These are phyloP conservation scores for Dyspetes luteomarginatus DNA, from an alignment of 2,888 invertebrate genomes.

Conservation along the genomic window DNA sequence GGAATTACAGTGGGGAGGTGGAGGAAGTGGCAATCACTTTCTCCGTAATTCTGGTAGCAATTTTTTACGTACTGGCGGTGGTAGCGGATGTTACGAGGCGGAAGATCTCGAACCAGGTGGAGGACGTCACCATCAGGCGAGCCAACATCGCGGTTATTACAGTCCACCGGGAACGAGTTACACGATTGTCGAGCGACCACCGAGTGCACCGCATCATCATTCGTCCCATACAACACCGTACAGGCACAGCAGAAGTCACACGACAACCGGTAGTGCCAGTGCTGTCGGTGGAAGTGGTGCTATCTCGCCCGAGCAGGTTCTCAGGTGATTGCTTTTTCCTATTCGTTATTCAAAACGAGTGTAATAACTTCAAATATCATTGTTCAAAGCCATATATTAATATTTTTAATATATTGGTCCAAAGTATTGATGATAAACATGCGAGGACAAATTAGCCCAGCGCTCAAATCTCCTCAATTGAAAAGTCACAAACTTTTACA, in stretches of 20 bases:
- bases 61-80: slow-evolving; percentile 84
- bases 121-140: slow-evolving; percentile 83
- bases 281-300: slow-evolving; percentile 83
- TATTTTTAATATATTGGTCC: too few species aligned
- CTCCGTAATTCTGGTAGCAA: slow-evolving; percentile 74
- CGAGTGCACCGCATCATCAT: slow-evolving; percentile 89
- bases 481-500: too few species aligned
- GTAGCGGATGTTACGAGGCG: slow-evolving; percentile 80
- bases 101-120: slow-evolving; percentile 82
- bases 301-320: slow-evolving; percentile 93
- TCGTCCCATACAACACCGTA: slow-evolving; percentile 85
- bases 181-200: slow-evolving; percentile 93
- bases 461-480: too few species aligned
- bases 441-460: too few species aligned
- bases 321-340: slow-evolving; percentile 82
- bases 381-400: too few species aligned
- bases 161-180: slow-evolving; percentile 95
- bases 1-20: slow-evolving; percentile 81
- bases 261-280: slow-evolving; percentile 78
- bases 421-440: too few species aligned
- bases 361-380: too few species aligned
- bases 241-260: slow-evolving; percentile 76
- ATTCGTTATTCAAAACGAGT: not conserved
- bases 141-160: slow-evolving; percentile 90
- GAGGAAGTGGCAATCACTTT: slow-evolving; percentile 76